These are phyloP conservation scores for Lydus trimaculatus DNA, from an alignment of 2,888 invertebrate genomes.

Conservation along the genomic window DNA sequence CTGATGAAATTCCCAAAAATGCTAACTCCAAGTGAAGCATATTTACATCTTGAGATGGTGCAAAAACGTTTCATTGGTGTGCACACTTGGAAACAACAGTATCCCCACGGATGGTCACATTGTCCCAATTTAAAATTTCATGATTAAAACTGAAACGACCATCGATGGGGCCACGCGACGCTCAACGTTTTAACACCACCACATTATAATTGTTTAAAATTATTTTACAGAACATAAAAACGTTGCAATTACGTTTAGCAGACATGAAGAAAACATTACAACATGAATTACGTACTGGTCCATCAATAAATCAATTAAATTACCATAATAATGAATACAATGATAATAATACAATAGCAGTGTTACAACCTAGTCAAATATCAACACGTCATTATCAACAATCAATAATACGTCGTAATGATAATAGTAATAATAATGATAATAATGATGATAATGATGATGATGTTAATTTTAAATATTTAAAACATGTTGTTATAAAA, in stretches of 20 bases:
- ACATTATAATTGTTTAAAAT: no score
- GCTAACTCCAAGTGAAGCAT: no score
- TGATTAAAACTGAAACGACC: no score
- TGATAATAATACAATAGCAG: conserved; percentile 63
- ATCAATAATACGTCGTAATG: not conserved
- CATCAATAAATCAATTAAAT: conserved; percentile 52
- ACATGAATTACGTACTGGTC: conserved; percentile 73
- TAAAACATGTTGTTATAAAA: conserved; percentile 92
- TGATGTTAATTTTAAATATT: conserved; percentile 83
- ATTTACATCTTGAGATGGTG: no score
- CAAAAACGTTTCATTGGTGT: no score
- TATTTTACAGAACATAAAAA: conserved; percentile 85
- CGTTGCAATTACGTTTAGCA: conserved; percentile 84
- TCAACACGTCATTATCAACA: conserved; percentile 49
- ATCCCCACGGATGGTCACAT: no score
- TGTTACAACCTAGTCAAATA: conserved; percentile 69
- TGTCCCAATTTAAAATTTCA: no score
- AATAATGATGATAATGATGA: conserved; percentile 62
- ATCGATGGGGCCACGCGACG: no score
- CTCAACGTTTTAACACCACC: no score
- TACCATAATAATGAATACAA: conserved; percentile 66
- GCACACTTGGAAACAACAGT: no score
- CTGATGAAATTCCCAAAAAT: no score
- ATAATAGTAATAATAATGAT: conserved; percentile 54
- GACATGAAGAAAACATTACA: conserved; percentile 94